phyloP scores from a whole-genome alignment of 2,888 invertebrate genomes.

The Megastigmus dorsalis region DNA sequence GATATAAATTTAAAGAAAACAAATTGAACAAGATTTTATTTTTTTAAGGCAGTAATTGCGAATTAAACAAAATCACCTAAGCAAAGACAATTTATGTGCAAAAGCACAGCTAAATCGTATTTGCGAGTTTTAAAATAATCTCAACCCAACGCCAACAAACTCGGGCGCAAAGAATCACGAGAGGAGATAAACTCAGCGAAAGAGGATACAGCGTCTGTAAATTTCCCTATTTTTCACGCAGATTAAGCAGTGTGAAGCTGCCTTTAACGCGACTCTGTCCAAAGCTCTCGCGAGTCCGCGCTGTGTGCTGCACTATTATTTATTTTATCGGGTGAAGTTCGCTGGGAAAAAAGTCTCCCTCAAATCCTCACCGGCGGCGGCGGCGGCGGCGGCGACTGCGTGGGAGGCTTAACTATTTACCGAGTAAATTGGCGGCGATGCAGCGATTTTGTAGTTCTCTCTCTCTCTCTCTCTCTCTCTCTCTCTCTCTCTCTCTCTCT shows the following conservation, averaged over 20 bases:
- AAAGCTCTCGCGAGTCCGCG: slow-evolving; percentile 15
- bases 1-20: too few species aligned
- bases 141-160: too few species aligned
- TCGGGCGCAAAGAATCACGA: too few species aligned
- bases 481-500: background rate
- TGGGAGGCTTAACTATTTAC: slow-evolving; percentile 49
- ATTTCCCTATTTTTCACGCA: slow-evolving; percentile 3
- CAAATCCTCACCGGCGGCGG: slow-evolving; percentile 17
- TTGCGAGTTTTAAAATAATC: too few species aligned
- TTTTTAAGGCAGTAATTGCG: too few species aligned
- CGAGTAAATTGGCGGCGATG: slow-evolving; percentile 48
- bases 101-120: too few species aligned
- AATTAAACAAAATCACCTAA: too few species aligned
- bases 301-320: slow-evolving; percentile 46
- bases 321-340: slow-evolving; percentile 46
- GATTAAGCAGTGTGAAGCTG: slow-evolving; percentile 15
- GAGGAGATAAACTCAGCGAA: too few species aligned
- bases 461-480: background rate
- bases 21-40: too few species aligned
- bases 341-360: slow-evolving; percentile 24
- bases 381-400: slow-evolving; percentile 6
- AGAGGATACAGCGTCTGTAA: too few species aligned
- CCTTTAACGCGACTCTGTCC: slow-evolving; percentile 31
- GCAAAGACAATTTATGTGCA: background rate
- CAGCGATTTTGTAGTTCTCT: slow-evolving; percentile 20